A percentile compares a stretch with the other conserved stretches of the same genome.
Evolutionary conservation across 1,140 invertebrate species (phyloP).

Genomic region (Lamellibrachia luymesi): DNA sequence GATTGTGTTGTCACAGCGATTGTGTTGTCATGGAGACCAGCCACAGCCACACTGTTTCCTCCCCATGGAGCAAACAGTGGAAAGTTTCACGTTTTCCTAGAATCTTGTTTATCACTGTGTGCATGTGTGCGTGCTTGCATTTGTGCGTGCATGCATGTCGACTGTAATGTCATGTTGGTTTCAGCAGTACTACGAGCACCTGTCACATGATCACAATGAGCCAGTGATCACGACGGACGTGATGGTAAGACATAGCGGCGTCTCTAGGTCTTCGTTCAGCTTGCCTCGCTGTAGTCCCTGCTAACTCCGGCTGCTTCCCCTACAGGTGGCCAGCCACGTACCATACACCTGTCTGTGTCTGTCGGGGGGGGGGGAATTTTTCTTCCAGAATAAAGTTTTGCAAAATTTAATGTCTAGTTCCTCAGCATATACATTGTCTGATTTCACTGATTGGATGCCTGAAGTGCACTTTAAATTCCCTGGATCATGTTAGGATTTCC

Average conservation of each 20-base stretch:
- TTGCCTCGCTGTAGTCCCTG: background rate
- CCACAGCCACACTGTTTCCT: background rate
- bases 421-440: background rate
- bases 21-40: background rate
- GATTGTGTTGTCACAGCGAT: background rate
- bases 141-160: conserved; percentile 18
- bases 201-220: conserved; percentile 5
- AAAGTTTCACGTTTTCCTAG: background rate
- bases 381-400: background rate
- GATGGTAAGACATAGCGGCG: conserved; percentile 33
- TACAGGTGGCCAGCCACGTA: background rate
- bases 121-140: conserved; percentile 13
- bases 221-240: conserved; percentile 29
- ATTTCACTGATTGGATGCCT: background rate
- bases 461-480: background rate
- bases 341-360: background rate
- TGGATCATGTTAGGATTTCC: background rate
- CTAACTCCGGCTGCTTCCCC: background rate
- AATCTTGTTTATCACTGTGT: conserved; percentile 9
- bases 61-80: background rate
- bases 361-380: background rate
- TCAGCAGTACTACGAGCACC: conserved; percentile 9
- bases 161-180: background rate
- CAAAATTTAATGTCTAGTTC: background rate
- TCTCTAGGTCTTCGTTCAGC: background rate